A percentile compares a stretch with the other conserved stretches of the same genome.
phyloP scores from a whole-genome alignment of 2,888 invertebrate species.

The Noctua janthe region DNA sequence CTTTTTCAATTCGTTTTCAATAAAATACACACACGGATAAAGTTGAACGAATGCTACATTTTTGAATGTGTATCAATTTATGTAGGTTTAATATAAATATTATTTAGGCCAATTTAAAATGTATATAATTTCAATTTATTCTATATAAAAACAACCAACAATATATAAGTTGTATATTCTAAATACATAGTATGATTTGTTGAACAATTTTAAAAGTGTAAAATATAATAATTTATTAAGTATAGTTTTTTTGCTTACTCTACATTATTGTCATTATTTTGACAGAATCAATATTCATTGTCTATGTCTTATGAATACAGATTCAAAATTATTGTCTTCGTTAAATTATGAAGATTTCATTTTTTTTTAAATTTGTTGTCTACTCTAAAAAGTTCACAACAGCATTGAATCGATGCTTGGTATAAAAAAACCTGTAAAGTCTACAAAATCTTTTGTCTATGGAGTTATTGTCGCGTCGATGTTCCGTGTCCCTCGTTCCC shows the following conservation, averaged over 20 bases:
- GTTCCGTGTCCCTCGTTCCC: background rate
- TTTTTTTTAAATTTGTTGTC: background rate
- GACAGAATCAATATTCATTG: constrained; percentile 62
- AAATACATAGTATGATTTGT: constrained; percentile 37
- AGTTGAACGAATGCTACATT: constrained; percentile 58
- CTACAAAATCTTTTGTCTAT: constrained; percentile 1
- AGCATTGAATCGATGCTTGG: constrained; percentile 13
- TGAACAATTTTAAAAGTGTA: constrained; percentile 53
- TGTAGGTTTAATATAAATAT: constrained; percentile 7
- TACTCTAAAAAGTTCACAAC: constrained; percentile 26
- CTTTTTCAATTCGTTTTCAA: constrained; percentile 5
- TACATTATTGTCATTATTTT: constrained; percentile 60
- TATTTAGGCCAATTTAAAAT: constrained; percentile 32
- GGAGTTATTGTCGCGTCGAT: constrained; percentile 44
- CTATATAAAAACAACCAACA: constrained; percentile 53
- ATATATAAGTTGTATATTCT: constrained; percentile 51
- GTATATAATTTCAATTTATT: constrained; percentile 35
- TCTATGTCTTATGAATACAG: constrained; percentile 55
- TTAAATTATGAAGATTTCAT: constrained; percentile 24
- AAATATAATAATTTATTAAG: constrained; percentile 19
- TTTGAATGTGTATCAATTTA: constrained; percentile 44
- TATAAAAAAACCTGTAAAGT: constrained; percentile 42
- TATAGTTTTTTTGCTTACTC: constrained; percentile 52
- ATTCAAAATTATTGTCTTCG: constrained; percentile 60
- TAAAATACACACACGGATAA: constrained; percentile 40